These are phyloP conservation scores for Numenius arquata DNA, from an alignment of 2,113 vertebrate species.

Conservation along the genomic window DNA sequence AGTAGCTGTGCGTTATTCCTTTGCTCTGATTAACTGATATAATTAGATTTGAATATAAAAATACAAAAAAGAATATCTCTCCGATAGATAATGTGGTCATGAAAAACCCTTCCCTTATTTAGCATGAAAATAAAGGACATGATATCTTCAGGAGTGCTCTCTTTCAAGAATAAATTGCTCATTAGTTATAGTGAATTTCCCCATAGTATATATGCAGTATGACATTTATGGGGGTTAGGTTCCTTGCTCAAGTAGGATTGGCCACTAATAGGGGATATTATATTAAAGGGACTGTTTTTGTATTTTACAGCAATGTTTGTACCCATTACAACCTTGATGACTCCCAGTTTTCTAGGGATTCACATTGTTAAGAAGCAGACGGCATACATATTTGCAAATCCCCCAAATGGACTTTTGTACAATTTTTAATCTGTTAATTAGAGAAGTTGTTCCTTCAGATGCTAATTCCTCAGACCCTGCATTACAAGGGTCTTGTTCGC, in stretches of 20 bases:
- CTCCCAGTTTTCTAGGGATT: not conserved
- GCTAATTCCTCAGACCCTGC: not conserved
- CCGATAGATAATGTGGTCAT: not conserved
- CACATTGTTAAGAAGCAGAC: not conserved
- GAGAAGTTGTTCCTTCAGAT: not conserved
- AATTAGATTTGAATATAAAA: not conserved
- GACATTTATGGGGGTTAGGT: not conserved
- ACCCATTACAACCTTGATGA: not conserved
- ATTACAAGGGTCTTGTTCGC: not conserved
- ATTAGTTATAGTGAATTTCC: not conserved
- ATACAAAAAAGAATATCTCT: not conserved
- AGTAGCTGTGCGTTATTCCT: not conserved
- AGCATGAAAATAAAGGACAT: not conserved
- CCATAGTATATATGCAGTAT: not conserved
- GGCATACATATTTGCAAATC: not conserved
- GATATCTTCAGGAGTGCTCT: not conserved
- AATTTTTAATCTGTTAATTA: conserved; percentile 16
- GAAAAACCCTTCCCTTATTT: not conserved
- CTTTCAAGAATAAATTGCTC: not conserved
- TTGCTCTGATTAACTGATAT: not conserved
- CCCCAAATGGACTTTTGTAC: not conserved
- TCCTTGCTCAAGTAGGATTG: not conserved
- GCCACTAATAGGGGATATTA: not conserved
- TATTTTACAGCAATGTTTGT: not conserved
- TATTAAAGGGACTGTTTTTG: not conserved